These are phyloP conservation scores for Euphonia xanthogaster DNA, from an alignment of 2,797 vertebrate genomes.

Conservation along the genomic window DNA sequence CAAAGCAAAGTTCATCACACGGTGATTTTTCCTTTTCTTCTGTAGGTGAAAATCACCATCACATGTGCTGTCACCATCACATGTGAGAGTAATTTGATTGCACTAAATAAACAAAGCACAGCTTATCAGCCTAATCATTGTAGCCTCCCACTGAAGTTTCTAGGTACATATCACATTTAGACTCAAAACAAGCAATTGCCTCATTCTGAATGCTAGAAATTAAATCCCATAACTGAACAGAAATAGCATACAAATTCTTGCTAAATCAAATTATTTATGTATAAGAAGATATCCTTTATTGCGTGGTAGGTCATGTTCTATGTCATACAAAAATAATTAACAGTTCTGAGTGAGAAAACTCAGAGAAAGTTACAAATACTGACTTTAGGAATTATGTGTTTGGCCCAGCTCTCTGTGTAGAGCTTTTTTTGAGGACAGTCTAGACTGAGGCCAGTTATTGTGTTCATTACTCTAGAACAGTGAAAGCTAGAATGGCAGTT, in stretches of 20 bases:
- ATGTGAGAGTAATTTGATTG: not conserved
- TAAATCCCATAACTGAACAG: not conserved
- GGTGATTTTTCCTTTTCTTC: not conserved
- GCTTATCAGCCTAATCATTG: not conserved
- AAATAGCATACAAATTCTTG: not conserved
- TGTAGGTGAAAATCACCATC: not conserved
- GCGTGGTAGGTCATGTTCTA: not conserved
- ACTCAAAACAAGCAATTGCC: not conserved
- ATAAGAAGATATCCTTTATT: not conserved
- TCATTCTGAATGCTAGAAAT: not conserved
- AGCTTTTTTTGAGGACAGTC: not conserved
- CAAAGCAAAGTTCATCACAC: not conserved
- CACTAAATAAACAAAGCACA: not conserved
- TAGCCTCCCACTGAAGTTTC: not conserved
- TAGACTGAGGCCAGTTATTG: not conserved
- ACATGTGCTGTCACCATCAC: not conserved
- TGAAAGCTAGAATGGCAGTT: not conserved
- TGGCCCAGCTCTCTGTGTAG: not conserved
- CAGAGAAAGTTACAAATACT: not conserved
- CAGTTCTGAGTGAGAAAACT: not conserved
- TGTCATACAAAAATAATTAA: not conserved
- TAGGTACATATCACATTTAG: not conserved
- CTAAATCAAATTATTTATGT: not conserved
- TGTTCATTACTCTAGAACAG: not conserved
- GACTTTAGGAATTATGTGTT: not conserved